Evolutionary conservation across 2,113 vertebrate genomes (phyloP), one percentile per base, ranked within the genome.

Genomic region (Ochotona curzoniae): DNA sequence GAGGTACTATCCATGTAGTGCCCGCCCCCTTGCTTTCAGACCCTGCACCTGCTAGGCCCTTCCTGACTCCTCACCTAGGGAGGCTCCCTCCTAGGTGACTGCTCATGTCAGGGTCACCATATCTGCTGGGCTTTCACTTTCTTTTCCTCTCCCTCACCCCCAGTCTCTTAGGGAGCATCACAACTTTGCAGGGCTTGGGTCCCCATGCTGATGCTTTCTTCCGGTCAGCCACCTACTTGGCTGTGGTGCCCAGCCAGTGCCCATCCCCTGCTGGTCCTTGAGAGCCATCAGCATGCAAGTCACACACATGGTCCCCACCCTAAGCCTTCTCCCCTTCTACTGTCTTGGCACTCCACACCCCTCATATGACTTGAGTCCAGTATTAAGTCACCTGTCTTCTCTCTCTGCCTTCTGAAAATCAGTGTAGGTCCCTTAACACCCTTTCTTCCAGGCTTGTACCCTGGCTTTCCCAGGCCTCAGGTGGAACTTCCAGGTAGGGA

Each of bases 41-140:
- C 38, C 25, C 38, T 44, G 38, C 23, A 80, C 66, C 47, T 57
- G 12, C 71, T 1, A 57, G 54, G 14, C 14, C 54, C 54, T 25
- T 54, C 35, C 17, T 10, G 30, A 13, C 18, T n/a, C 61, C 9
- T 3, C 3, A 8, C 47, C 20, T 0, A 1, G 49, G 69, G n/a
- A 70, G 80, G 8, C 64, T 64, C 75, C 44, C 25, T 73, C 38
- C 30, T 23, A 9, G 7, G 5, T 63, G 12, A 49, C 25, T 70
- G 78, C 23, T 10, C 13, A n/a, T n/a, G 69, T 8, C 11, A 51
- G 1, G 2, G 28, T 18, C 61, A 44, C 21, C 23, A 32, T 12
- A 14, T 15, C 10, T 25, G 67, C 80, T 38, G 13, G 38, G 18
- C 32, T 28, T 61, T 12, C 7, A 2, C n/a, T 30, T 76, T 1